A percentile compares a stretch with the other conserved stretches of the same genome.
phyloP scores from a whole-genome alignment of 2,888 invertebrate species.

The Nymphalis urticae region DNA sequence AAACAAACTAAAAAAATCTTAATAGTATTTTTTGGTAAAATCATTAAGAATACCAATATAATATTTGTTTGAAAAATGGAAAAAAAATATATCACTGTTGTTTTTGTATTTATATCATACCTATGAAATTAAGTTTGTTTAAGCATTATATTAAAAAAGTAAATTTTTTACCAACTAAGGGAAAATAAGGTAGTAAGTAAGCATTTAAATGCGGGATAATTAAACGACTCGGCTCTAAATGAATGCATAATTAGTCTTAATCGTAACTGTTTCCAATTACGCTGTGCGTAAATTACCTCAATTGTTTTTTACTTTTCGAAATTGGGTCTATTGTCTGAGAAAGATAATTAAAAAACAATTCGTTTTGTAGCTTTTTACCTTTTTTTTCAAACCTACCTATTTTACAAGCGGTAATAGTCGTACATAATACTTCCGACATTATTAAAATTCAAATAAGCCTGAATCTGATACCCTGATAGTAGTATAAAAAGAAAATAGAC shows the following conservation, averaged over 20 bases:
- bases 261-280: slow-evolving; percentile 44
- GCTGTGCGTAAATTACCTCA: slow-evolving; percentile 41
- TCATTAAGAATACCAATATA: no score
- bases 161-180: neutral
- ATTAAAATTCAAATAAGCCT: no score
- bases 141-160: neutral
- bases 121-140: neutral
- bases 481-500: no score
- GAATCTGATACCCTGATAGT: no score
- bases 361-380: no score
- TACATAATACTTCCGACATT: no score
- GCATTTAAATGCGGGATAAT: slow-evolving; percentile 33
- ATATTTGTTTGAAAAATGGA: no score
- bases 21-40: no score
- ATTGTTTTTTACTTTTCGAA: slow-evolving; percentile 40
- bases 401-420: no score
- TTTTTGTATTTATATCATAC: neutral
- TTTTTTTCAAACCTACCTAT: no score
- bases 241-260: slow-evolving; percentile 47
- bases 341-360: neutral
- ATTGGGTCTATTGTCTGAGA: slow-evolving; percentile 19
- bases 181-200: slow-evolving; percentile 15
- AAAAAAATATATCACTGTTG: no score
- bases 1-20: neutral
- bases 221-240: slow-evolving; percentile 45